Conservation (phyloP, 2,888 invertebrate species). For the Hemicrepidius hirtus region DNA sequence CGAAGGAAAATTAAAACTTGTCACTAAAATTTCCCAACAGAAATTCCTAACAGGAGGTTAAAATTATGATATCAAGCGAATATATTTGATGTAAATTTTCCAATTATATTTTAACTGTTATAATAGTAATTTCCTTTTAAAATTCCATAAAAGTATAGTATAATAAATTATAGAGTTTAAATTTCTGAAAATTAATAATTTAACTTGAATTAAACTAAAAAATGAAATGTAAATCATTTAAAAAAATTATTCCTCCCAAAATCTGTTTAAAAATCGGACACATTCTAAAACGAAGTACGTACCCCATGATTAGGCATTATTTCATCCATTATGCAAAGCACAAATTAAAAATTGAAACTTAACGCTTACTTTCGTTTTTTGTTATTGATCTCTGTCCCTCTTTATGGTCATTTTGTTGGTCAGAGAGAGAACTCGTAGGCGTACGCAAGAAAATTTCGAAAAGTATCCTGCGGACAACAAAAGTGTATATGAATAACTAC, state of each 20-base stretch:
- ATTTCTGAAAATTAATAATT: too few relatives aligned
- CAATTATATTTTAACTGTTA: conserved; percentile 13
- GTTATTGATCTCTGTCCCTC: not conserved
- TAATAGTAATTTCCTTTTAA: conserved; percentile 5
- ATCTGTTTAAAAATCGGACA: conserved; percentile 12
- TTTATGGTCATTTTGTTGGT: not conserved
- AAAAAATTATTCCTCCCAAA: conserved; percentile 29
- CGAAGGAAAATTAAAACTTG: too few relatives aligned
- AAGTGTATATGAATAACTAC: conserved; percentile 52
- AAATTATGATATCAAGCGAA: not conserved
- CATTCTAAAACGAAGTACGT: conserved; percentile 17
- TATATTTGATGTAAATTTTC: not conserved
- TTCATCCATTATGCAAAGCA: conserved; percentile 53
- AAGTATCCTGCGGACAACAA: conserved; percentile 51
- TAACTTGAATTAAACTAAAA: too few relatives aligned
- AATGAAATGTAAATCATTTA: not conserved
- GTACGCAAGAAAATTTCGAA: conserved; percentile 43
- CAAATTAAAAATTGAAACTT: conserved; percentile 53
- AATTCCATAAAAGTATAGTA: not conserved
- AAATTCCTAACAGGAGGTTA: conserved; percentile 2
- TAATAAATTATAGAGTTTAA: not conserved
- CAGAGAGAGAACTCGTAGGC: conserved; percentile 35
- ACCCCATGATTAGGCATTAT: conserved; percentile 53
- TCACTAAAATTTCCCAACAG: not conserved
- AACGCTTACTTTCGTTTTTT: conserved; percentile 7